These are phyloP conservation scores for Rhynchotus rufescens DNA, from an alignment of 2,797 vertebrate genomes.

Conservation along the genomic window DNA sequence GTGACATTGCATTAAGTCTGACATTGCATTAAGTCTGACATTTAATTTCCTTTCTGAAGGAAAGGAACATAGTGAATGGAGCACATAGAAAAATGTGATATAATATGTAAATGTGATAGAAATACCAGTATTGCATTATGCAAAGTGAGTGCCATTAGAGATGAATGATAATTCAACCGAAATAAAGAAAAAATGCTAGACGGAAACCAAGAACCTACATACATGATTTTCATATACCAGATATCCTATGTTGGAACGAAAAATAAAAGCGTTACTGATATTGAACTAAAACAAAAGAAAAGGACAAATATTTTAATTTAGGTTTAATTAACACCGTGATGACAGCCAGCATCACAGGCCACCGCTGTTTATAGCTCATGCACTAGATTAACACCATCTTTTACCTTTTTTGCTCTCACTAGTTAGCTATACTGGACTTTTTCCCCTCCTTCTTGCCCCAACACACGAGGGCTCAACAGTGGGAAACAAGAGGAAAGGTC, in stretches of 20 bases:
- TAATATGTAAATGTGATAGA: not conserved
- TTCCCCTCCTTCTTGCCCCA: not conserved
- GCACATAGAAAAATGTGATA: not conserved
- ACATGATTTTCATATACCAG: not conserved
- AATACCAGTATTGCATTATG: not conserved
- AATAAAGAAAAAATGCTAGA: not conserved
- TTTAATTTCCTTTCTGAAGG: not conserved
- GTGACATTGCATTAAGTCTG: not conserved
- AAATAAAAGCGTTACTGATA: not conserved
- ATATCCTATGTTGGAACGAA: not conserved
- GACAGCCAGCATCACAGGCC: not conserved
- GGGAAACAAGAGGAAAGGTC: not conserved
- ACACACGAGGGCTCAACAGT: not conserved
- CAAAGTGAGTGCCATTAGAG: not conserved
- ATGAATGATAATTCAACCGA: not conserved
- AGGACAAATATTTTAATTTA: not conserved
- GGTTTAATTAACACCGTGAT: not conserved
- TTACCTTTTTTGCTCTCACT: not conserved
- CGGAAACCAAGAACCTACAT: not conserved
- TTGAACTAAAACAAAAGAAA: not conserved
- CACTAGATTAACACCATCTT: not conserved
- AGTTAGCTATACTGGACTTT: not conserved
- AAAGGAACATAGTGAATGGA: not conserved
- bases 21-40: slow-evolving; percentile 1
- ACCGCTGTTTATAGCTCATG: not conserved